Evolutionary conservation across 1,140 invertebrate species (phyloP), one percentile per base, ranked within the genome.

Genomic region (Ectropis grisescens): DNA sequence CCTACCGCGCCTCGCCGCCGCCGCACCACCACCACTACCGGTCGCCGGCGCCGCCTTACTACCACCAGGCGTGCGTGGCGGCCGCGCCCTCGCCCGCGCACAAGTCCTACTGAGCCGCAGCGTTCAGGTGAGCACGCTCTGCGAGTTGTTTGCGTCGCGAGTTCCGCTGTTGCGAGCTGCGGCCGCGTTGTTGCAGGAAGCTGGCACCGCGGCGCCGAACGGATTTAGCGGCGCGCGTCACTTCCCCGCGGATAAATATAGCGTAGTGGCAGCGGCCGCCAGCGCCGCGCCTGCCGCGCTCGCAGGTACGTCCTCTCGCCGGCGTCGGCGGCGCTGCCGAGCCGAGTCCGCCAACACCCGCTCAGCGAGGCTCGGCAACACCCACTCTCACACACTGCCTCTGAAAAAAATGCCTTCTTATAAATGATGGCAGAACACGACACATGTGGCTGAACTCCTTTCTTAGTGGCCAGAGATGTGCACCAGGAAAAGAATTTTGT

Each of bases 61-160:
- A 86, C 43, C 84, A 85, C 44, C 83, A 85, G 50, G 80, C 79
- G 13, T 83, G 81, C 52, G 74, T 78, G 1, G 72, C 70, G 24
- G 70, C 72, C 24, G 72, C 60, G 29, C 75, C 75, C 9, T 47
- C 72, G 10, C 59, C 72, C 24, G 69, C 71, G 16, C 75, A 80
- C 49, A 80, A 80, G 56, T 80, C 75, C 45, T 80, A 78, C 62
- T 78, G 70, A 78, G 65, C 62, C 38, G 58, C 34, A 31, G 43
- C 47, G 40, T 44, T 60, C 61, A 80, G 75, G 75, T 80, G 50
- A 74, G 68, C 36, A 24, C 47, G 64, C 58, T 37, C 30, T 57
- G 70, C 70, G 70, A 72, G 47, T 36, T 38, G 36, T 47, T 48
- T 25, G 22, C 29, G 57, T 29, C 38, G 75, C 71, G 75, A 75